Base-by-base conservation (phyloP, 1,140 invertebrate genomes). In the Limonius californicus region DNA sequence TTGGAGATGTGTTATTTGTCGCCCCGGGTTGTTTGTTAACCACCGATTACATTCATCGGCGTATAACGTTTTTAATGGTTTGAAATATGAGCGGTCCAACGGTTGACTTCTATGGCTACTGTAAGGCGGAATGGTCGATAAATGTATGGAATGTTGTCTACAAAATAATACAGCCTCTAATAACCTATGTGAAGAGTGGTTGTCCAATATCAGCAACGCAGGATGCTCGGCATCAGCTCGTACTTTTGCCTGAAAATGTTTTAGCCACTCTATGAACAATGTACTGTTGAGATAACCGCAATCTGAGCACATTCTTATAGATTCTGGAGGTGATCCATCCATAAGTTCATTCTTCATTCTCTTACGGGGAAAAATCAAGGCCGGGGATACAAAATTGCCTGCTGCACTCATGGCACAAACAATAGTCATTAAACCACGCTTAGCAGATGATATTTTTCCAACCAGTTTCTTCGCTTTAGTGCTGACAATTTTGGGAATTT, bases 1-100 rank as follows among this genome's bases (percentile, higher is more conserved):
- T 61, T 72, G 53, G 43, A 53, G 47, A 1, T 61, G 16, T 14
- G 65, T 64, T n/a, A 76, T 45, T 11, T 64, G 42, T 42, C 66
- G 42, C 4, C 65, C 70, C 1, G 59, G 54, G 18, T 63, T 47
- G 15, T 59, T 59, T 20, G 39, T 56, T 57, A 68, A 56, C 50
- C 15, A 54, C 21, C n/a, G 3, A 54, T 54, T 18, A 54, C 50
- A 54, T 19, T 7, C 18, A 19, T 54, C 8, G 7, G 18, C 50
- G n/a, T 54, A 54, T 54, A 54, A 19, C 2, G 16, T 23, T 23
- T 54, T 54, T 7, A 54, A 23, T n/a, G 20, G 50, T 54, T 54
- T 54, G 50, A 54, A 54, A 18, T 20, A 54, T 7, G 8, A 54
- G 18, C 50, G 16, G 50, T 54, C n/a, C 50, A 54, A n/a, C 21